Evolutionary conservation across 2,797 vertebrate genomes (phyloP).

Genomic region (Schizopygopsis malacanthus): DNA sequence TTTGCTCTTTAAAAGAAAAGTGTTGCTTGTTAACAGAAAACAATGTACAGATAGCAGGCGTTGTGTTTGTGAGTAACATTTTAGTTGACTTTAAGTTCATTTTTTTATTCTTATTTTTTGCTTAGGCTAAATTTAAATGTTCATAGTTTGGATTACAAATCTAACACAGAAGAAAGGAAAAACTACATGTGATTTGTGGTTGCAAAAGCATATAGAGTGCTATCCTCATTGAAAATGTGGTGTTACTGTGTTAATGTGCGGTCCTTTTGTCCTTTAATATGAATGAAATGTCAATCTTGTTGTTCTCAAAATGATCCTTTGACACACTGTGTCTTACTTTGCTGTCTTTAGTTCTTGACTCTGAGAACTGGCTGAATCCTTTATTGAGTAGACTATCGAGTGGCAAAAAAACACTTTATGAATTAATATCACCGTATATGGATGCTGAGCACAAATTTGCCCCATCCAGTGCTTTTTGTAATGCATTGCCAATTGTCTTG

Average conservation of each 20-base stretch:
- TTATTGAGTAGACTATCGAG: constrained; percentile 16
- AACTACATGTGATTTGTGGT: constrained; percentile 37
- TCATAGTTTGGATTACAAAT: not conserved
- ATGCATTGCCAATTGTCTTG: constrained; percentile 70
- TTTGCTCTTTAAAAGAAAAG: constrained; percentile 9
- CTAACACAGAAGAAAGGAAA: not conserved
- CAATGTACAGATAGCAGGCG: not conserved
- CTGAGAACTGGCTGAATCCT: constrained; percentile 6
- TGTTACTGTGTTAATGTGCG: constrained; percentile 24
- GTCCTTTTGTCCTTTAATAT: constrained; percentile 24
- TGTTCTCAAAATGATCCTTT: constrained; percentile 57
- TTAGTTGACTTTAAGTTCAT: not conserved
- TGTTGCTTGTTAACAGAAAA: not conserved
- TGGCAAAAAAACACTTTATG: constrained; percentile 10
- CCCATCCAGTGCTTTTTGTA: constrained; percentile 65
- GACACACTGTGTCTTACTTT: constrained; percentile 48
- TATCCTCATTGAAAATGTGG: constrained; percentile 46
- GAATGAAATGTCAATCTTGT: constrained; percentile 40
- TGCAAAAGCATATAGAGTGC: constrained; percentile 33
- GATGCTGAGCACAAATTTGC: constrained; percentile 66
- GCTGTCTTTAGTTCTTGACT: constrained; percentile 32
- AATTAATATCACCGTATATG: constrained; percentile 32
- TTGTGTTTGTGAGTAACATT: constrained; percentile 13
- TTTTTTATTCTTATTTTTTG: not conserved
- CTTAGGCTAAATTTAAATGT: not conserved